Evolutionary conservation across 1,140 invertebrate genomes (phyloP), one percentile per base, ranked within the genome.

Genomic region (Danaus plexippus): DNA sequence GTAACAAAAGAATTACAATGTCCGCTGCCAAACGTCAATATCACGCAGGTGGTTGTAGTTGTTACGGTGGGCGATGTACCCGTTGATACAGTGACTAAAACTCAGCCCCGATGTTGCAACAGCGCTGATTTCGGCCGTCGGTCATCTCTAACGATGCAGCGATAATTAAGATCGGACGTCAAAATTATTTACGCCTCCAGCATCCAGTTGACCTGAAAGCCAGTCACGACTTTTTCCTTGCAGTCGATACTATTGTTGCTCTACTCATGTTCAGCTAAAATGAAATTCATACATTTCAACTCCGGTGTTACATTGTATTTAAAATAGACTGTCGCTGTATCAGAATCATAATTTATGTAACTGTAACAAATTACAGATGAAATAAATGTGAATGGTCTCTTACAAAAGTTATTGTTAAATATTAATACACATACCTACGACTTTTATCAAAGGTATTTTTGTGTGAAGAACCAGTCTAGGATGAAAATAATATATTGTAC

Each of bases 131-230:
- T 84, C 71, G 77, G 78, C 74, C 72, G 73, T 77, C 75, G 79
- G 76, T 82, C 75, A 82, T 85, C 80, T 80, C 77, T 83, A 84
- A 81, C 80, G 81, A 85, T 85, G 73, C 72, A 74, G 64, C 76
- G 81, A 85, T 85, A 85, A 85, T 85, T 85, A 85, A 83, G 80
- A 83, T 85, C 69, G 74, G 81, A 80, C 80, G 72, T 75, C 76
- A 73, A 75, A 69, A 81, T 83, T 85, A 85, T 85, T 85, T 85
- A 80, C 80, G 82, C 82, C 80, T 70, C 75, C 69, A 80, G 81
- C 78, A 66, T 79, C 75, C 66, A 69, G 73, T 61, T 71, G 76
- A 78, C 77, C 74, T 69, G 66, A 59, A 66, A 81, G 59, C 68
- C 71, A 75, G 80, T 85, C 80, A 83, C 82, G 82, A 85, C 80